Conservation (phyloP, 2,113 vertebrate genomes). For the Cyprinodon brontotheroides region DNA sequence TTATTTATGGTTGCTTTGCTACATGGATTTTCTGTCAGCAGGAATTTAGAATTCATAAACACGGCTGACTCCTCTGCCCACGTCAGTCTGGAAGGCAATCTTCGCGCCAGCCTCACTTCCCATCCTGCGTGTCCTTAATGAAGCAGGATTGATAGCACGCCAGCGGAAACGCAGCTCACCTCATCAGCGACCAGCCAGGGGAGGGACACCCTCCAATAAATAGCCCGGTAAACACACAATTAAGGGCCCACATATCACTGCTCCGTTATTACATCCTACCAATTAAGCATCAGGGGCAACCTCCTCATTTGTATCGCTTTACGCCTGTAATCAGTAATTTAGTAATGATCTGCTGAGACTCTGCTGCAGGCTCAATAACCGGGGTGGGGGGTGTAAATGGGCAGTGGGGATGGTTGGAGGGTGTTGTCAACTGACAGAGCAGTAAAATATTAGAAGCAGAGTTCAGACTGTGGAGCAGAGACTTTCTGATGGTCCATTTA, state of each 20-base stretch:
- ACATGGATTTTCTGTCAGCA: slow-evolving; percentile 32
- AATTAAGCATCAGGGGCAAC: slow-evolving; percentile 69
- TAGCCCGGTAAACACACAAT: slow-evolving; percentile 77
- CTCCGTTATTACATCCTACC: slow-evolving; percentile 72
- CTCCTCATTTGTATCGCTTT: slow-evolving; percentile 69
- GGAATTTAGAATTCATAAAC: slow-evolving; percentile 61
- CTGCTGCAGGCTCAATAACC: slow-evolving; percentile 56
- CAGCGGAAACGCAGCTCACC: slow-evolving; percentile 62
- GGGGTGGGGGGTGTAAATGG: slow-evolving; percentile 33
- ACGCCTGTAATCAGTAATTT: slow-evolving; percentile 68
- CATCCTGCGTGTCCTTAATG: slow-evolving; percentile 61
- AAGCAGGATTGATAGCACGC: slow-evolving; percentile 72
- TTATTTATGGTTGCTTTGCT: slow-evolving; percentile 34
- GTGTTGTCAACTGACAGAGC: slow-evolving; percentile 15
- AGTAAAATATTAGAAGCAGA: slow-evolving; percentile 6
- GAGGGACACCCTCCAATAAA: slow-evolving; percentile 70
- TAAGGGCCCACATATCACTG: slow-evolving; percentile 70
- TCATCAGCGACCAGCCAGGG: slow-evolving; percentile 68
- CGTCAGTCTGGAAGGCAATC: slow-evolving; percentile 48
- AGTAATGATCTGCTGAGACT: slow-evolving; percentile 59
- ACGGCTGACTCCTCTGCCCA: slow-evolving; percentile 51
- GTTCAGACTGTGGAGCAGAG: neutral
- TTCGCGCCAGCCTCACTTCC: slow-evolving; percentile 47
- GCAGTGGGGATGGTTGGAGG: slow-evolving; percentile 21
- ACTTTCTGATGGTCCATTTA: neutral